These are phyloP conservation scores for Datnioides undecimradiatus DNA, from an alignment of 2,113 vertebrate genomes.

Conservation along the genomic window DNA sequence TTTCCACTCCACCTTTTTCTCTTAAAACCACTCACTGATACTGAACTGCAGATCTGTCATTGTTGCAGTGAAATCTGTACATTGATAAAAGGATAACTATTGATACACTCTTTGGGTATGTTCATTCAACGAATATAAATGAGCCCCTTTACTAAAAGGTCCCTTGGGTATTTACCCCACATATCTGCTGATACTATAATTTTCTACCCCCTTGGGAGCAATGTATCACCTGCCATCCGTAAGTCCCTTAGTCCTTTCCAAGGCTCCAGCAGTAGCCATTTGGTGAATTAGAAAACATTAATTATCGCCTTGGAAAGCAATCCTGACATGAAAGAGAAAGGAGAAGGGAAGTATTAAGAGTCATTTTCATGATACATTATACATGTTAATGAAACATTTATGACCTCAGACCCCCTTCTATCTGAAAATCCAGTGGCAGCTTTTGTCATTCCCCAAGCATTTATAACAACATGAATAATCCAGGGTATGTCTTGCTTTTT, in stretches of 20 bases:
- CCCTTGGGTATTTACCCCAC: conserved; percentile 47
- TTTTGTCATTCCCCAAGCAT: conserved; percentile 34
- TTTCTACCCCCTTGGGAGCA: conserved; percentile 25
- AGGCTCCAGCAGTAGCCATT: conserved; percentile 62
- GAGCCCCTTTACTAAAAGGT: background rate
- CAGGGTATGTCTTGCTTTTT: conserved; percentile 22
- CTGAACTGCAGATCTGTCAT: conserved; percentile 13
- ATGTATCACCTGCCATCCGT: conserved; percentile 60
- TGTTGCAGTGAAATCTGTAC: background rate
- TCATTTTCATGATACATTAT: conserved; percentile 72
- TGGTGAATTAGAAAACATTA: conserved; percentile 74
- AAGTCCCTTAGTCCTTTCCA: conserved; percentile 28
- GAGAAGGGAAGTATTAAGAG: conserved; percentile 61
- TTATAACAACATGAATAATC: conserved; percentile 23
- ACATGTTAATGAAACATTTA: conserved; percentile 77
- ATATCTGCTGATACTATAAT: conserved; percentile 27
- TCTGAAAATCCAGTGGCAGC: conserved; percentile 21
- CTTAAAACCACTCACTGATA: conserved; percentile 5
- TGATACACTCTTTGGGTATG: conserved; percentile 1
- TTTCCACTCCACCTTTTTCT: background rate
- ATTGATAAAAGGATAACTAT: conserved; percentile 15
- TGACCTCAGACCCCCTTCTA: conserved; percentile 48
- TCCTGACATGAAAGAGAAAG: conserved; percentile 54
- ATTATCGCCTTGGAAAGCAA: conserved; percentile 66
- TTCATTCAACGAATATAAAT: conserved; percentile 5